phyloP scores from a whole-genome alignment of 1,140 invertebrate species.

The Dendrolimus kikuchii region DNA sequence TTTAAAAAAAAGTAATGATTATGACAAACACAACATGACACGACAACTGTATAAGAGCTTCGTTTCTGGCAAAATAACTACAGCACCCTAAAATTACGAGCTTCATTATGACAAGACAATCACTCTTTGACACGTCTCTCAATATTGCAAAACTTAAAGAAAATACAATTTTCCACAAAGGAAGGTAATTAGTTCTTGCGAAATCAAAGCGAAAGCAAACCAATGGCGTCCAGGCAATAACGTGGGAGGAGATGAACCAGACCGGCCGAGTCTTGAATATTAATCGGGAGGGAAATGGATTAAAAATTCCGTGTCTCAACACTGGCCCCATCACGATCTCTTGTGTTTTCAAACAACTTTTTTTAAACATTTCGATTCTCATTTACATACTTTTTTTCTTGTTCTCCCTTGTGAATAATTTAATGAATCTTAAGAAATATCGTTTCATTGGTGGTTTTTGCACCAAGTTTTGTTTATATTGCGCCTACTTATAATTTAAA shows the following conservation, averaged over 20 bases:
- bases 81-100: too few species aligned
- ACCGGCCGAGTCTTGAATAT: slow-evolving; percentile 64
- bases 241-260: slow-evolving; percentile 67
- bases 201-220: slow-evolving; percentile 53
- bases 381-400: slow-evolving; percentile 66
- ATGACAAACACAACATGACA: too few species aligned
- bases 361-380: slow-evolving; percentile 61
- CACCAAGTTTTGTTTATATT: slow-evolving; percentile 4
- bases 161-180: slow-evolving; percentile 43
- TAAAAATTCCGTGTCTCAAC: slow-evolving; percentile 68
- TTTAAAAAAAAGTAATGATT: too few species aligned
- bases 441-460: slow-evolving; percentile 17
- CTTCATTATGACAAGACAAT: too few species aligned
- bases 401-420: slow-evolving; percentile 63
- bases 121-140: too few species aligned
- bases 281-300: slow-evolving; percentile 68
- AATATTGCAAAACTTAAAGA: too few species aligned
- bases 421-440: slow-evolving; percentile 65
- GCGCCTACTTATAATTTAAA: too few species aligned
- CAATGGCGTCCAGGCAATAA: slow-evolving; percentile 57
- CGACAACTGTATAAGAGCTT: too few species aligned
- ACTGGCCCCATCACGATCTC: slow-evolving; percentile 54
- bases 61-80: too few species aligned
- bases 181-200: slow-evolving; percentile 55
- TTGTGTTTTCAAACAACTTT: slow-evolving; percentile 66